Evolutionary conservation across 2,888 invertebrate genomes (phyloP), one percentile per base, ranked within the genome.

Genomic region (Pyrrhia umbra): DNA sequence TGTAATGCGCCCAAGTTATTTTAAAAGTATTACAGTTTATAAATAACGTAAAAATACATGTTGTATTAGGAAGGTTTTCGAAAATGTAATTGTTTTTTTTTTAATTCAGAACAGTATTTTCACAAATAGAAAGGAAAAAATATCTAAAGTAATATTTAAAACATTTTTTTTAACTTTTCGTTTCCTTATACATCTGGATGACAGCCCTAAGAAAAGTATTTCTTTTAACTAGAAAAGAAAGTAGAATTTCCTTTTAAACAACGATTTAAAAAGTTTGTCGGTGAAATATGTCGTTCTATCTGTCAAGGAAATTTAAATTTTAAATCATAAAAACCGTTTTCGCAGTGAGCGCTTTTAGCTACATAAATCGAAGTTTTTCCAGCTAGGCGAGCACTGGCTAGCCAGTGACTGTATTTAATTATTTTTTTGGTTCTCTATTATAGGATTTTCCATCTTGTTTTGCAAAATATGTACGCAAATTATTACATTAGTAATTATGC

Each of bases 251-350:
- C 52, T 59, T 68, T 58, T 55, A 50, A 54, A 58, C 43, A 58
- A 46, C 45, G 23, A 55, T 68, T 75, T 46, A 58, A 69, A 55
- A 69, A 69, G 49, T 69, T 74, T 50, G 39, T 37, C 68, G 21
- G 68, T 40, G 30, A 69, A 69, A 69, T 68, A 69, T 74, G 52
- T 50, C 52, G 15, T 3, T 43, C 52, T 54, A 58, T 58, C 49
- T 68, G 75, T 58, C 68, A 50, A 34, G 39, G 45, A 58, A 74
- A 68, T 68, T 74, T 57, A 49, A 69, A 75, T 40, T 69, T 68
- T 40, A 74, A 68, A 67, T 74, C 54, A 54, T 68, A 54, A 74
- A 69, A 69, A 54, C 18, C 58, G 16, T 58, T 74, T 56, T 75
- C 43, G 6, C 39, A 10, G 49, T 30, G 18, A 9, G 8, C 21